These are phyloP conservation scores for Brachyhypopomus occidentalis DNA, from an alignment of 2,113 vertebrate species.

Conservation along the genomic window DNA sequence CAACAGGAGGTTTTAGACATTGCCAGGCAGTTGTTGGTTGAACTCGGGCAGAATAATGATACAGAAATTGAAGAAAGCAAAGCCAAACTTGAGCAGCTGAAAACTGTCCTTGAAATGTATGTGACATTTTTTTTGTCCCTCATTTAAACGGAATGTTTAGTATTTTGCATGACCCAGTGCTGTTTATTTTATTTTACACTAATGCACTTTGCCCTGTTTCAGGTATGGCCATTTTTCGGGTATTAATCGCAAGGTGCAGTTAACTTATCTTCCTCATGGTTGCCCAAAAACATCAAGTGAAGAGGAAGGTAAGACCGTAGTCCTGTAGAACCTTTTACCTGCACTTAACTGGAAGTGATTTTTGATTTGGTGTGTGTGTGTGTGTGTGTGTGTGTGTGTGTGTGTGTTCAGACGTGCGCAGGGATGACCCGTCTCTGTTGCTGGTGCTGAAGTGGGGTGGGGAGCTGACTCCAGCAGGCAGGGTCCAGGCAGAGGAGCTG, in stretches of 20 bases:
- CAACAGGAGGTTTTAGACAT: constrained; percentile 87
- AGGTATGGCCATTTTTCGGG: constrained; percentile 94
- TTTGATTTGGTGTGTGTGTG: neutral
- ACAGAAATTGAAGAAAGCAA: constrained; percentile 92
- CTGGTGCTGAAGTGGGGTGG: constrained; percentile 91
- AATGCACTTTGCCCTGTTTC: constrained; percentile 35
- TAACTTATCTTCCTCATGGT: constrained; percentile 89
- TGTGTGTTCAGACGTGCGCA: constrained; percentile 74
- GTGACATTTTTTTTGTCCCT: constrained; percentile 45
- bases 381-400: constrained; percentile 11
- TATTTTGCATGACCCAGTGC: neutral
- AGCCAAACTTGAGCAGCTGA: constrained; percentile 89
- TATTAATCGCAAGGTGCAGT: constrained; percentile 91
- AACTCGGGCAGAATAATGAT: constrained; percentile 87
- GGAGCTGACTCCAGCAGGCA: constrained; percentile 87
- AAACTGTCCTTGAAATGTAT: constrained; percentile 90
- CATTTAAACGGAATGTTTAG: too few relatives aligned
- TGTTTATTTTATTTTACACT: too few relatives aligned
- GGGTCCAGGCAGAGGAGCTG: constrained; percentile 89
- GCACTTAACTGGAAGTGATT: neutral
- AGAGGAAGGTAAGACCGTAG: constrained; percentile 79
- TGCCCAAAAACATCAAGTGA: constrained; percentile 91
- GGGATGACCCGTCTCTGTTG: constrained; percentile 85
- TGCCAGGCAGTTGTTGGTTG: constrained; percentile 83
- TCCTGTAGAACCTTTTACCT: neutral